Evolutionary conservation across 2,113 vertebrate genomes (phyloP).

Genomic region (Macaca fascicularis): T2T-MFA8v1.1 NC_088380.1:172943501-172944000

Average conservation of each 20-base stretch:
- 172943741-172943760: not conserved
- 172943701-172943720: not conserved
- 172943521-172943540: not conserved
- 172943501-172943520: not conserved
- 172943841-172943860: not conserved
- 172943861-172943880: not conserved
- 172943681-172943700: not conserved
- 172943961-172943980: not conserved
- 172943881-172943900: not conserved
- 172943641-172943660: not conserved
- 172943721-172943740: not conserved
- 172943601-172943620: not conserved
- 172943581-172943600: not conserved
- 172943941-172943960: not conserved
- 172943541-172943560: not conserved
- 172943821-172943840: not conserved
- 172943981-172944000: not conserved
- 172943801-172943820: not conserved
- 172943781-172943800: not conserved
- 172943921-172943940: not conserved
- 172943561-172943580: not conserved
- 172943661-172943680: not conserved
- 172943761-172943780: not conserved
- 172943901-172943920: not conserved
- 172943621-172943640: not conserved